These are phyloP conservation scores for Linepithema humile DNA, from an alignment of 1,140 invertebrate genomes.

Conservation along the genomic window DNA sequence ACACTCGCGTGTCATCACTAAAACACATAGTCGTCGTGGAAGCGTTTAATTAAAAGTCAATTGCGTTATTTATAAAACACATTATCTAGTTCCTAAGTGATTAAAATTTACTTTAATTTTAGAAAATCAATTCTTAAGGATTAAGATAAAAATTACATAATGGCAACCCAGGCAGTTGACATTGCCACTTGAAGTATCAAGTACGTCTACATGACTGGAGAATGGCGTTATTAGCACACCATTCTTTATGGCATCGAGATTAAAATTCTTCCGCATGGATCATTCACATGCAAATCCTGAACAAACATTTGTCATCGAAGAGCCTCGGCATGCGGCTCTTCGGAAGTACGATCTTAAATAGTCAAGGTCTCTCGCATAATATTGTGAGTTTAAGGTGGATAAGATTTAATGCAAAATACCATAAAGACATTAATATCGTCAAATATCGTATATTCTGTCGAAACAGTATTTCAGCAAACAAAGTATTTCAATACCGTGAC, in stretches of 20 bases:
- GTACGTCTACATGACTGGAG: slow-evolving; percentile 1
- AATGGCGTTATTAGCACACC: slow-evolving; percentile 20
- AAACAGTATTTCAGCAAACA: neutral
- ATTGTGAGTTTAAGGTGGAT: neutral
- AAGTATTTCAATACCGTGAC: no score
- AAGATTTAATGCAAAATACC: neutral
- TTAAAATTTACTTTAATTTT: neutral
- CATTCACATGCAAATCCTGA: slow-evolving; percentile 40
- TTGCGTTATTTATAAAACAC: neutral
- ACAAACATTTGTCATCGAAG: slow-evolving; percentile 46
- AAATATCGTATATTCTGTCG: neutral
- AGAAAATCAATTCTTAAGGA: neutral
- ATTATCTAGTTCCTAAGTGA: neutral
- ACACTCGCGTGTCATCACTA: neutral
- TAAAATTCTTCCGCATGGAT: neutral
- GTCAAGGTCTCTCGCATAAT: neutral
- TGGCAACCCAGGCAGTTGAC: neutral
- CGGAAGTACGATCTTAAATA: slow-evolving; percentile 4
- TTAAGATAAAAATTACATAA: neutral
- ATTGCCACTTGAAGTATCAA: slow-evolving; percentile 17
- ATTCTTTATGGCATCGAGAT: neutral
- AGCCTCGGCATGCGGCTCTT: neutral
- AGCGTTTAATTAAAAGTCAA: neutral
- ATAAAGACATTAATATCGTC: neutral
- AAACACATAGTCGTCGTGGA: neutral